phyloP scores from a whole-genome alignment of 2,888 invertebrate genomes.

The Lamellibrachia satsuma region DNA sequence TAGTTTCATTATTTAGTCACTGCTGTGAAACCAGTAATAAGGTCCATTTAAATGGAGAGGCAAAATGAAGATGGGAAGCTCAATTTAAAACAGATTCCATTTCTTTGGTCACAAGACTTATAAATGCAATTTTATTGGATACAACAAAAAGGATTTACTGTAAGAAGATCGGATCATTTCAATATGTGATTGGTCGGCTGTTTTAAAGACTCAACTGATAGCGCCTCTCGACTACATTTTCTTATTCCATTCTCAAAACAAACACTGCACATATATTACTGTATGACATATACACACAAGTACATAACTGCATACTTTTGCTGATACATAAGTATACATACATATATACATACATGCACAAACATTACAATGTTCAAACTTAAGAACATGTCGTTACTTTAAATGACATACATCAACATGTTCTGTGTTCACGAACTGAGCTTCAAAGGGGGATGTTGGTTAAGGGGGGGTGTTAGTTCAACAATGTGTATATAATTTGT shows the following conservation, averaged over 20 bases:
- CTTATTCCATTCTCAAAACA: neutral
- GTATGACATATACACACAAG: slow-evolving; percentile 26
- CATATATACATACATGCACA: slow-evolving; percentile 26
- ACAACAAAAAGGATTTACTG: neutral
- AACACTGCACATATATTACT: neutral
- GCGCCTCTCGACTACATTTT: neutral
- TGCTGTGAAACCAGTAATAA: neutral
- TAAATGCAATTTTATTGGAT: neutral
- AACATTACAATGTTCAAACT: neutral
- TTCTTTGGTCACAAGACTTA: neutral
- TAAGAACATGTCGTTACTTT: neutral
- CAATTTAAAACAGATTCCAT: neutral
- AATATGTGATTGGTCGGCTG: neutral
- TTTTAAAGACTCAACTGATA: neutral
- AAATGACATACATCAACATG: slow-evolving; percentile 6
- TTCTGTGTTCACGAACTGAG: neutral
- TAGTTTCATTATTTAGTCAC: too few species aligned
- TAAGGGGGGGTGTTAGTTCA: neutral
- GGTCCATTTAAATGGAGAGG: neutral
- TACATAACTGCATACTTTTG: slow-evolving; percentile 26
- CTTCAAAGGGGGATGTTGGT: neutral
- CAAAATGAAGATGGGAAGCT: neutral
- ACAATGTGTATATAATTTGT: neutral
- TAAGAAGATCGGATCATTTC: neutral
- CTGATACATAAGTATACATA: slow-evolving; percentile 28